These are phyloP conservation scores for Blennius ocellaris DNA, from an alignment of 2,113 vertebrate species.

Conservation along the genomic window DNA sequence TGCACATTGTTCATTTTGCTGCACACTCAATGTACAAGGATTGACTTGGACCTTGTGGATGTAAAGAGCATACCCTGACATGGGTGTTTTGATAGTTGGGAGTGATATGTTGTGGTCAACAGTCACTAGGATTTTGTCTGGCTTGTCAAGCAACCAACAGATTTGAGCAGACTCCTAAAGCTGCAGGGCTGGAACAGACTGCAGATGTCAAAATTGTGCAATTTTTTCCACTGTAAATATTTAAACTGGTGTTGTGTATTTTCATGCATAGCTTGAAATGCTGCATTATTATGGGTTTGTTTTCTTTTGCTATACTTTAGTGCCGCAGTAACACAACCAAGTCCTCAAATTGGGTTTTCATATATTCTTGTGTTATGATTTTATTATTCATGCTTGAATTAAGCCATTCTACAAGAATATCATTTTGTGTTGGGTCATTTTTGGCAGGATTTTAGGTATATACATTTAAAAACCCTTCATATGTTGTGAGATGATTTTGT, in stretches of 20 bases:
- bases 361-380: too few species aligned
- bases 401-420: too few species aligned
- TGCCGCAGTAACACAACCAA: not conserved
- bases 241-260: not conserved
- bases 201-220: conserved; percentile 12
- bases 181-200: conserved; percentile 15
- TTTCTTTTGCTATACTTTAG: not conserved
- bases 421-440: not conserved
- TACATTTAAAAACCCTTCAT: not conserved
- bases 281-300: not conserved
- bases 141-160: conserved; percentile 43
- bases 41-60: conserved; percentile 17
- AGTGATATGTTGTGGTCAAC: conserved; percentile 49
- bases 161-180: conserved; percentile 22
- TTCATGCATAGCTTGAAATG: not conserved
- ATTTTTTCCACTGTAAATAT: not conserved
- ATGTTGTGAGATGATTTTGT: not conserved
- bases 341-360: too few species aligned
- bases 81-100: conserved; percentile 51
- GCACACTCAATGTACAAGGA: not conserved
- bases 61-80: conserved; percentile 35
- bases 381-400: too few species aligned
- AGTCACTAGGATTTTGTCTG: conserved; percentile 49
- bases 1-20: not conserved
- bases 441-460: not conserved